Evolutionary conservation across 2,113 vertebrate species (phyloP), one percentile per base, ranked within the genome.

Genomic region (Rostratula benghalensis): DNA sequence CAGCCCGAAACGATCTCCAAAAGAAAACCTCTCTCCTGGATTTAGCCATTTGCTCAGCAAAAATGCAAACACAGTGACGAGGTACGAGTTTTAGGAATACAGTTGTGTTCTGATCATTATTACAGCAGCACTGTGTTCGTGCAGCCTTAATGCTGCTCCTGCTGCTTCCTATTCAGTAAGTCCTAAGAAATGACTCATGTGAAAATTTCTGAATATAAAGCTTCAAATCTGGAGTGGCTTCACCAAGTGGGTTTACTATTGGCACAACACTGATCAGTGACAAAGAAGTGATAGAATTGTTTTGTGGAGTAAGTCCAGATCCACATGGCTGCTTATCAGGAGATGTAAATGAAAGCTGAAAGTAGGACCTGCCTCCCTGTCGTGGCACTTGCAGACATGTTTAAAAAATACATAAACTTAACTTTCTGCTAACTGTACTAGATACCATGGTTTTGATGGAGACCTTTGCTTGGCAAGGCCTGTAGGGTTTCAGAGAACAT

Each of bases 1-100:
- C 93, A 99, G 99, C 91, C 99, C 99, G 4, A 99, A 99, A 97
- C 98, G 99, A 75, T 99, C 98, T 92, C 99, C 99, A 4, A 98
- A 98, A n/a, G 99, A 99, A 94, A 99, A 99, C 92, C 97, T 98
- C 89, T 99, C 99, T 87, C 99, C 99, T 19, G 99, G 99, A 20
- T 99, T 99, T 56, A 99, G 98, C 94, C 98, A 98, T 87, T 96
- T 98, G 54, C 96, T 99, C 92, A 98, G 98, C 48, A 97, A 96
- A 96, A 98, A 98, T 30, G 98, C 99, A 85, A 98, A 98, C 96
- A 97, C 96, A 65, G 91, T 97, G 68, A 98, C 97, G 51, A 98
- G 98, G 99, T 99, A 97, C 11, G 18, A 19, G 67, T 70, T 28
- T 64, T 89, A 19, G 21, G 67, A 60, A 46, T 31, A 2, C 25